phyloP scores from a whole-genome alignment of 2,888 invertebrate genomes.

The Campoletis raptor region DNA sequence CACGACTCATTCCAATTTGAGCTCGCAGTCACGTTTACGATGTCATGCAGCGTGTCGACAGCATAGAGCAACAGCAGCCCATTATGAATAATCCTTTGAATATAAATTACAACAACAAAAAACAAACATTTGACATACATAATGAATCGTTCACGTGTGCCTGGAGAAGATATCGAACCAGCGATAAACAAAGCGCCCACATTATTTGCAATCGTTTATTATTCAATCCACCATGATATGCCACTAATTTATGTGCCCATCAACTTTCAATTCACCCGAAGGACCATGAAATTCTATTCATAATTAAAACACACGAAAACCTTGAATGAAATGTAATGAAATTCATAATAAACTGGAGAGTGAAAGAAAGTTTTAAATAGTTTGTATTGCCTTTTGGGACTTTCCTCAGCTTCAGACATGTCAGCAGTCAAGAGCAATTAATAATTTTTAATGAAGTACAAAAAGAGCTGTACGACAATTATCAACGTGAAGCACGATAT shows the following conservation, averaged over 20 bases:
- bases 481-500: background rate
- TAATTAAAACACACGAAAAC: background rate
- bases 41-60: conserved; percentile 84
- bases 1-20: conserved; percentile 83
- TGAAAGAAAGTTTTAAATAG: background rate
- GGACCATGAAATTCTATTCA: background rate
- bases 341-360: background rate
- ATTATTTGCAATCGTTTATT: background rate
- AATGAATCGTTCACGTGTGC: background rate
- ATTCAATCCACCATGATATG: background rate
- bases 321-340: background rate
- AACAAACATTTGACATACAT: conserved; percentile 28
- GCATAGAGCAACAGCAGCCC: conserved; percentile 85
- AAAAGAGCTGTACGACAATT: background rate
- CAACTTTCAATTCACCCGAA: background rate
- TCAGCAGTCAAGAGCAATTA: background rate
- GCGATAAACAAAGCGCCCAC: conserved; percentile 7
- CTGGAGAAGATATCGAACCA: background rate
- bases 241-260: conserved; percentile 6
- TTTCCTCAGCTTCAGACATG: background rate
- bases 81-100: conserved; percentile 85
- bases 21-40: conserved; percentile 84
- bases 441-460: background rate
- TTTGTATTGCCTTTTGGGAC: background rate
- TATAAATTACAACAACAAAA: conserved; percentile 32